Conservation (phyloP, 2,113 vertebrate species). For the Alectura lathami region DNA sequence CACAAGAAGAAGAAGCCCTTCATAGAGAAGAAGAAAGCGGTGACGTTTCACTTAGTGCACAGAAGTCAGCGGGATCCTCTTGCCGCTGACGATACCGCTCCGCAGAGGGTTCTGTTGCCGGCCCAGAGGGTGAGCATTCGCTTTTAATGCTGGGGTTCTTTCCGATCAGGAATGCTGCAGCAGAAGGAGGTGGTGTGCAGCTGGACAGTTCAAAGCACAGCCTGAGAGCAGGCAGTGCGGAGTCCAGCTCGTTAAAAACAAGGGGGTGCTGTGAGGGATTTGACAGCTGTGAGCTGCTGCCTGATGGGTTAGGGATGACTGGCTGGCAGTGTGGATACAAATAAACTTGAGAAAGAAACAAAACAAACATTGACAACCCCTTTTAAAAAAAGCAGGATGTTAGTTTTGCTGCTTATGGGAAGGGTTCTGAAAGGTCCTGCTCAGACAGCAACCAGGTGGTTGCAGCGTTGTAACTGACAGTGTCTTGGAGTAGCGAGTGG, state of each 20-base stretch:
- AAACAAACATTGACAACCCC: not conserved
- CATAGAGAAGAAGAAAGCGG: conserved; percentile 94
- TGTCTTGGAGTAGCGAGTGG: not conserved
- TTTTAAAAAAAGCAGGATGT: not conserved
- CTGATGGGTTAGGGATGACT: not conserved
- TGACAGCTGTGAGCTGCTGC: not conserved
- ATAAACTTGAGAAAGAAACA: not conserved
- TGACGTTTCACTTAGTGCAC: conserved; percentile 96
- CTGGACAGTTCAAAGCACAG: not conserved
- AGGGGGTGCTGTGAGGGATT: not conserved
- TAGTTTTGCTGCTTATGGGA: not conserved
- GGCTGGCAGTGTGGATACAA: not conserved
- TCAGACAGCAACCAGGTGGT: not conserved
- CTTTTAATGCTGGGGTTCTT: not conserved
- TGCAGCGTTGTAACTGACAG: fast-evolving
- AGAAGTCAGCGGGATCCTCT: conserved; percentile 95
- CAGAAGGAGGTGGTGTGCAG: not conserved
- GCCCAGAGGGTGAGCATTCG: conserved; percentile 71
- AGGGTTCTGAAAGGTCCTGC: not conserved
- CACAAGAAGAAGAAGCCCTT: conserved; percentile 95
- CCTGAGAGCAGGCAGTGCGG: not conserved
- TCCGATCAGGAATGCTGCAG: not conserved
- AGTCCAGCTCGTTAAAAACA: not conserved
- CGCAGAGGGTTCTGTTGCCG: conserved; percentile 92
- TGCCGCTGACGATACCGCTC: conserved; percentile 92